Percentiles rank a stretch among this genome's conserved stretches.
phyloP scores from a whole-genome alignment of 1,140 invertebrate genomes.

The Kradibia gibbosae region DNA sequence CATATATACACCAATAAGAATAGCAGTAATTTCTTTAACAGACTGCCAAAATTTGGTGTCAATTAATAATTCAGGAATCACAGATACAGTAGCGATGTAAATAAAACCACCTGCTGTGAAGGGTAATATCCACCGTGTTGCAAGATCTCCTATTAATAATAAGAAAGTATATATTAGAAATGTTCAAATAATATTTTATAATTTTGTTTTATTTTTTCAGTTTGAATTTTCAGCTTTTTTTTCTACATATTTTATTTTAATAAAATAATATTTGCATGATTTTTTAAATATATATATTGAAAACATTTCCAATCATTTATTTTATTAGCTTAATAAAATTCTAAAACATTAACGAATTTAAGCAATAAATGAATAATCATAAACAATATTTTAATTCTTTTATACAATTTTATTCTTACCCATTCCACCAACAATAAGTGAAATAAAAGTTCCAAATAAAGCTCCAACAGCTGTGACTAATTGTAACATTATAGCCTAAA shows the following conservation, averaged over 20 bases:
- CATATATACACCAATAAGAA: constrained; percentile 90
- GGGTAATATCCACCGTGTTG: constrained; percentile 90
- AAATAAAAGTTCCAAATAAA: constrained; percentile 89
- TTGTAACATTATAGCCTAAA: constrained; percentile 91
- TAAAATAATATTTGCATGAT: no score
- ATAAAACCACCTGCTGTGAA: constrained; percentile 99
- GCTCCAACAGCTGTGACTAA: constrained; percentile 95
- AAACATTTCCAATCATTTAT: no score
- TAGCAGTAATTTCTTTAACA: constrained; percentile 87
- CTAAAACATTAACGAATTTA: no score
- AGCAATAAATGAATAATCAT: no score
- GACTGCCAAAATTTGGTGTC: constrained; percentile 91
- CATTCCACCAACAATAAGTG: constrained; percentile 84
- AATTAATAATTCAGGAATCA: constrained; percentile 93
- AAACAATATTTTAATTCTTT: neutral
- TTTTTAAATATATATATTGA: no score
- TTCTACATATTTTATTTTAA: no score
- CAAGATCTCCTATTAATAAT: constrained; percentile 76
- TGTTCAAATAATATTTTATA: neutral
- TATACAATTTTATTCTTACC: constrained; percentile 65
- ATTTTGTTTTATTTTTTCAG: no score
- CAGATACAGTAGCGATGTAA: constrained; percentile 97
- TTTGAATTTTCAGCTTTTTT: no score
- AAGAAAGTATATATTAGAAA: constrained; percentile 20
- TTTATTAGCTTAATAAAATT: no score